phyloP scores from a whole-genome alignment of 1,140 invertebrate genomes.

The Drosophila pruinosa region DNA sequence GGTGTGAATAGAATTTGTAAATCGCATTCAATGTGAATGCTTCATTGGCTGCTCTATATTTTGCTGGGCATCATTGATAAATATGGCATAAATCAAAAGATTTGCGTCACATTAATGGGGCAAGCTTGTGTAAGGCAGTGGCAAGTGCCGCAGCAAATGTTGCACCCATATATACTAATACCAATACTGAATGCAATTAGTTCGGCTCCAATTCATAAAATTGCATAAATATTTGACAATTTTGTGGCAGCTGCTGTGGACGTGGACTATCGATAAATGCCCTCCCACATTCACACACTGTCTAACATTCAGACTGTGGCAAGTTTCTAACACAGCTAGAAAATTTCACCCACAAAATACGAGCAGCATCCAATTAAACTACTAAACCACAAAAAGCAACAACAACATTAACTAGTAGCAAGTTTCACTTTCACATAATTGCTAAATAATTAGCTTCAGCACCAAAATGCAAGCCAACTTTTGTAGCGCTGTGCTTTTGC shows the following conservation, averaged over 20 bases:
- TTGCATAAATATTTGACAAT: constrained; percentile 48
- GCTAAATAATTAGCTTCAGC: constrained; percentile 54
- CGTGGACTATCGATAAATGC: constrained; percentile 11
- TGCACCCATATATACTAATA: constrained; percentile 54
- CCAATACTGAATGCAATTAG: constrained; percentile 66
- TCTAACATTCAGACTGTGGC: neutral
- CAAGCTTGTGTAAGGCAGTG: constrained; percentile 33
- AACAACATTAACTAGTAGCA: constrained; percentile 11
- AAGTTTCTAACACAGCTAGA: constrained; percentile 7
- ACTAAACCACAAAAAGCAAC: constrained; percentile 12
- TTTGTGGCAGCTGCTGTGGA: constrained; percentile 55
- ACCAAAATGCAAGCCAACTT: constrained; percentile 37
- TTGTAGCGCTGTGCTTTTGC: constrained; percentile 16
- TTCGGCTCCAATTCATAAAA: constrained; percentile 71
- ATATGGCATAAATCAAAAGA: constrained; percentile 66
- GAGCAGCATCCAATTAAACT: constrained; percentile 36
- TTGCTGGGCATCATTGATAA: constrained; percentile 42
- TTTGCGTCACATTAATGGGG: constrained; percentile 23
- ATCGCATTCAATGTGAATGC: constrained; percentile 32
- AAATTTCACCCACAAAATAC: constrained; percentile 33
- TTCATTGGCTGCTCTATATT: constrained; percentile 33
- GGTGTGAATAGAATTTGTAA: constrained; percentile 36
- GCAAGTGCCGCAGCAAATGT: constrained; percentile 39
- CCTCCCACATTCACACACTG: neutral
- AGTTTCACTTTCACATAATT: constrained; percentile 77